These are phyloP conservation scores for Phaonia tiefii DNA, from an alignment of 2,888 invertebrate genomes.

Conservation along the genomic window DNA sequence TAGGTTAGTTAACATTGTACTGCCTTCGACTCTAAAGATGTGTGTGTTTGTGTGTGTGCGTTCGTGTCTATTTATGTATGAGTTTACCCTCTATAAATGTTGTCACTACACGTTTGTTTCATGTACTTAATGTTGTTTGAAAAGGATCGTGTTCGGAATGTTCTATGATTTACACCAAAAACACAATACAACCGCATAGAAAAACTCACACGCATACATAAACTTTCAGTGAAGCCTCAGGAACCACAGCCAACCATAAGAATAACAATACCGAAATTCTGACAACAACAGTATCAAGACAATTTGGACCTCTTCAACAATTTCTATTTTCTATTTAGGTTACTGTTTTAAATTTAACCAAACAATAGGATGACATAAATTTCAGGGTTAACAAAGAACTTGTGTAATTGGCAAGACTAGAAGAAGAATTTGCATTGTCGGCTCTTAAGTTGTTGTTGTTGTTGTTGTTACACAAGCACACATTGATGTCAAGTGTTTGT, in stretches of 20 bases:
- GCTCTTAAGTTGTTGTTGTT: neutral
- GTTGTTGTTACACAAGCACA: no score
- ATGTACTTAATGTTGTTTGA: constrained; percentile 66
- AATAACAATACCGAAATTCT: neutral
- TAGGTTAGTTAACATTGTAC: neutral
- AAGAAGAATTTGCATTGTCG: neutral
- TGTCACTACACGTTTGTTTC: constrained; percentile 63
- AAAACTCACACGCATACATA: neutral
- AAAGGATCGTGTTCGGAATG: constrained; percentile 64
- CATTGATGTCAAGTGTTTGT: no score
- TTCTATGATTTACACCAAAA: constrained; percentile 40
- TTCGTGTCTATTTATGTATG: constrained; percentile 19
- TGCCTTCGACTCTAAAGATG: neutral
- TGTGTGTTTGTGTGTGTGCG: constrained; percentile 3
- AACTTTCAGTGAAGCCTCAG: neutral
- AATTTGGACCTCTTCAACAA: neutral
- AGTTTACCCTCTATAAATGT: constrained; percentile 25
- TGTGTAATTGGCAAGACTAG: neutral
- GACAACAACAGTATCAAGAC: neutral
- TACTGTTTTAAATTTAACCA: constrained; percentile 6
- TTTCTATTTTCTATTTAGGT: neutral
- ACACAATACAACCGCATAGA: neutral
- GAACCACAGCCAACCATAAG: neutral
- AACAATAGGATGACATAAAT: constrained; percentile 14
- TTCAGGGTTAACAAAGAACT: constrained; percentile 1